phyloP scores from a whole-genome alignment of 64 coral and sea anemone species.

The Montipora efflorescens region DNA sequence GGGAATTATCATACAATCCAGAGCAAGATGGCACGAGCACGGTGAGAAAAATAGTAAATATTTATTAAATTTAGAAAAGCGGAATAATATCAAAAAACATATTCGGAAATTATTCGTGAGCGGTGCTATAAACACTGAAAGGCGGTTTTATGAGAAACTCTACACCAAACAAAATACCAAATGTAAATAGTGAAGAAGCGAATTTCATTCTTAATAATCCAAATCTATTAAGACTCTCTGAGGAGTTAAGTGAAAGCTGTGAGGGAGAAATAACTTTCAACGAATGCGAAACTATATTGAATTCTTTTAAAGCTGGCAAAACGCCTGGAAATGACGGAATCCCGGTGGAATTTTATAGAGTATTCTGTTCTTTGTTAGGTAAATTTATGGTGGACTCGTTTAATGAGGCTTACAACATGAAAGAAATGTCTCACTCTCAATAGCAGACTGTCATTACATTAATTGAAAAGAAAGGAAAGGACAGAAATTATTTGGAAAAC shows the following conservation, averaged over 20 bases:
- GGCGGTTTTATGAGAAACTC: slow-evolving; percentile 4
- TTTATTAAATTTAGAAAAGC: slow-evolving; percentile 13
- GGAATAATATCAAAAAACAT: no score
- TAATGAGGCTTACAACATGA: neutral
- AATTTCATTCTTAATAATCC: neutral
- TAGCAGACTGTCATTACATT: slow-evolving; percentile 39
- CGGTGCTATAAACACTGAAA: slow-evolving; percentile 20
- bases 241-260: slow-evolving; percentile 24
- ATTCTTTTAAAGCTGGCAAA: neutral
- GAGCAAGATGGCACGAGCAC: slow-evolving; percentile 12
- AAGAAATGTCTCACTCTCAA: slow-evolving; percentile 24
- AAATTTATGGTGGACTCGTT: neutral
- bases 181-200: slow-evolving; percentile 4
- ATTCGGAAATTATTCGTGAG: neutral
- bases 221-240: neutral
- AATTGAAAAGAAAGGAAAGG: slow-evolving; percentile 39
- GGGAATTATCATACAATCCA: slow-evolving; percentile 21
- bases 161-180: slow-evolving; percentile 8
- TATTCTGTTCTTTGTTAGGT: neutral
- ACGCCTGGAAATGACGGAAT: neutral
- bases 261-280: slow-evolving; percentile 19
- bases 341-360: neutral
- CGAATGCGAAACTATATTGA: slow-evolving; percentile 9
- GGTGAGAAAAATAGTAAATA: slow-evolving; percentile 53
- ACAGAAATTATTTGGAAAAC: slow-evolving; percentile 41